Evolutionary conservation across 1,140 invertebrate genomes (phyloP).

Genomic region (Saccostrea glomerata): DNA sequence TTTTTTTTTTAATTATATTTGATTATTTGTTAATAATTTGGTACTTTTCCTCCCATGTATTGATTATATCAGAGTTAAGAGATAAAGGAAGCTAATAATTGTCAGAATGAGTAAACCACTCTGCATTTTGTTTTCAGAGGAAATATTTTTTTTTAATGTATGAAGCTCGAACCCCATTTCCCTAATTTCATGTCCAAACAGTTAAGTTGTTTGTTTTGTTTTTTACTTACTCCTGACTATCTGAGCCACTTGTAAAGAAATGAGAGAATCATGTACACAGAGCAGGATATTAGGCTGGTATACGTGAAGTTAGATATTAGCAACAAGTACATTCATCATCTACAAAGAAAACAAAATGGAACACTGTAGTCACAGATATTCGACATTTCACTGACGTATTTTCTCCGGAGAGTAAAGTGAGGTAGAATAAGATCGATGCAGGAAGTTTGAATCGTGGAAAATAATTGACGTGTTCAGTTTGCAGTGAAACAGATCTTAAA

Average conservation of each 20-base stretch:
- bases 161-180: too few species aligned
- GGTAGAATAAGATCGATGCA: neutral
- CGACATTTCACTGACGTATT: neutral
- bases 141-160: too few species aligned
- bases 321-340: neutral
- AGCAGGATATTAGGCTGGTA: neutral
- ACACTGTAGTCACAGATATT: neutral
- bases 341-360: neutral
- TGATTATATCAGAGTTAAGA: too few species aligned
- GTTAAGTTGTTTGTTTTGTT: too few species aligned
- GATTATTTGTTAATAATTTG: too few species aligned
- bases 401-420: neutral
- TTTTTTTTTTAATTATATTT: too few species aligned
- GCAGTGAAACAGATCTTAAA: neutral
- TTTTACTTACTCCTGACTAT: too few species aligned
- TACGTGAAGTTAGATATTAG: neutral
- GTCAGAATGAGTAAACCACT: too few species aligned
- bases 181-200: too few species aligned
- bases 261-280: neutral
- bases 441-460: neutral
- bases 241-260: neutral
- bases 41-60: too few species aligned
- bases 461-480: neutral
- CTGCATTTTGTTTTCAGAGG: too few species aligned
- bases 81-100: too few species aligned